Base-by-base conservation (phyloP, 2,888 invertebrate genomes). In the Archaeoteleia sp. region DNA sequence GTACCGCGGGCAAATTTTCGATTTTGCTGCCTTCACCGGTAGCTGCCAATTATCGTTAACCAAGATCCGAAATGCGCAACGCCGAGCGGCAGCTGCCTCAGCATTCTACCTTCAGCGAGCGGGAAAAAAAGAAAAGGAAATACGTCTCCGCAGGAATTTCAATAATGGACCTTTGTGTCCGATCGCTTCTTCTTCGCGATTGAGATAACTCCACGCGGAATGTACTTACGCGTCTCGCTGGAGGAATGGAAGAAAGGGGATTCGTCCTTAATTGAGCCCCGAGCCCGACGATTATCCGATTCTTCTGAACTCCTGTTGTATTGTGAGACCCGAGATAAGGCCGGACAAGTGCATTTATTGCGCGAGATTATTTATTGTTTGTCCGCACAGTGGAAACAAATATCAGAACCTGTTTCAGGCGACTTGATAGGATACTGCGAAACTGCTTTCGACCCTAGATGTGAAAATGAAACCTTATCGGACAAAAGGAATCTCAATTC, bases 41-140 rank as follows among this genome's bases (percentile, higher is more conserved):
- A 78, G 76, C 78, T 72, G 75, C 76, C 80, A 80, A 81, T 81
- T 81, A 81, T 78, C 76, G 74, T 78, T 80, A 80, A 80, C 77
- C 76, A 74, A 79, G 79, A 78, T 68, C 72, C 76, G 75, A 79
- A 79, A 76, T 67, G 75, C 45, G 43, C 72, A 65, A 71, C 72
- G 70, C 60, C 61, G 53, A 32, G 51, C 53, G 62, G 69, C 75
- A 74, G 74, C 73, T 74, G 76, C 74, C 32, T 45, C 35, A 23
- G 55, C 8, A 34, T 20, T 48, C 40, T 17, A 10, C 37, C 23
- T 42, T 60, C 53, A 29, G 55, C 58, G 46, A 29, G 55, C 39
- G 15, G 51, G 7, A 69, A 67, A 65, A 71, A 73, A 71, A 67
- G 70, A 65, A 66, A 66, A 58, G 58, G 66, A 53, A 60, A 66